phyloP scores from a whole-genome alignment of 2,797 vertebrate genomes.

The Crocodylus rhombifer region DNA sequence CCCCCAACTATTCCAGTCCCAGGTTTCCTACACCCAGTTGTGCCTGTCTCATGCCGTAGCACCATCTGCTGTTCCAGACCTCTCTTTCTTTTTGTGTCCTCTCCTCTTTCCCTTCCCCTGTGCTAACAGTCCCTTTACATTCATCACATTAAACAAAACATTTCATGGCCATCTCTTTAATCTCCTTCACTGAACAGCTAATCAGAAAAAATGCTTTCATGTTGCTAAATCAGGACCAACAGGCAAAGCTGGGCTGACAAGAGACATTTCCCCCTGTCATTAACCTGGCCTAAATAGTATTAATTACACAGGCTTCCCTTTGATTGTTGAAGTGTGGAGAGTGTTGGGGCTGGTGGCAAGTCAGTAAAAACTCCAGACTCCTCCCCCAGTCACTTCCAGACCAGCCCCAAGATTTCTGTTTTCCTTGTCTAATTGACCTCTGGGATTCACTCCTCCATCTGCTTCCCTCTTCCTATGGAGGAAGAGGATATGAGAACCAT shows the following conservation, averaged over 20 bases:
- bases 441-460: neutral
- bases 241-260: conserved; percentile 77
- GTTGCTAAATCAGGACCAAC: conserved; percentile 79
- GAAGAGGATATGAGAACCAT: neutral
- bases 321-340: conserved; percentile 76
- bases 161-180: conserved; percentile 80
- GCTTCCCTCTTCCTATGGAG: neutral
- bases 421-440: conserved; percentile 11
- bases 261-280: conserved; percentile 77
- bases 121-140: conserved; percentile 76
- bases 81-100: conserved; percentile 2
- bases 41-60: conserved; percentile 22
- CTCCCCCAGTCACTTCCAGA: neutral
- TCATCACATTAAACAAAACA: conserved; percentile 80
- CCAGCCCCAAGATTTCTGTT: neutral
- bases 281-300: conserved; percentile 79
- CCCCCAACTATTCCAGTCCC: neutral
- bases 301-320: conserved; percentile 78
- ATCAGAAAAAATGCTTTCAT: conserved; percentile 82
- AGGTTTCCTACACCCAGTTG: neutral
- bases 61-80: neutral
- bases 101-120: conserved; percentile 45
- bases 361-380: conserved; percentile 13
- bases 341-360: neutral
- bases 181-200: conserved; percentile 80